Evolutionary conservation across 2,888 invertebrate genomes (phyloP), one percentile per base, ranked within the genome.

Genomic region (Andrena flavipes): DNA sequence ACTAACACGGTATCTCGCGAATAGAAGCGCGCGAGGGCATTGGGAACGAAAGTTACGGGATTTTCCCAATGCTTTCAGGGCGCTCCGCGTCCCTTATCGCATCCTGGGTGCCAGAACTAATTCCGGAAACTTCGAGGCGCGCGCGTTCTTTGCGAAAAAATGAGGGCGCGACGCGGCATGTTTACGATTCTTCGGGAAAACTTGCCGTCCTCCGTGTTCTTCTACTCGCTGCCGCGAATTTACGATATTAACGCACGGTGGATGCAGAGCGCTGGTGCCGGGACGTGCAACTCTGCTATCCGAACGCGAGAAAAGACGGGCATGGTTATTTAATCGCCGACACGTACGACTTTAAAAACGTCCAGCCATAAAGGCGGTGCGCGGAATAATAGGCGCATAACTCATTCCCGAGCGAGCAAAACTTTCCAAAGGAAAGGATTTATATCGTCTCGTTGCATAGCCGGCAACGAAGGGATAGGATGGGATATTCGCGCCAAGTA

Each of bases 81-180:
- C 42, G 68, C 76, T 81, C 3, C 70, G 67, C 71, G 54, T 80
- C 68, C 71, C 74, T 73, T 70, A 63, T 67, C 63, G 69, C 62
- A 68, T 82, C 82, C 68, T n/a, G 74, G 65, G 65, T 74, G 75
- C n/a, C 62, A 59, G 56, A 86, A 82, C 63, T 82, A 87, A 84
- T 86, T 86, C 63, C 7, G 6, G 16, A 64, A 86, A 88, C 67
- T 88, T 81, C 70, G 16, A 35, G 64, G 5, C 59, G 29, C 33
- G 70, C 75, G 26, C 76, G 63, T 60, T n/a, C 64, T 1, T 8
- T 16, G 20, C 6, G 13, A 13, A 8, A 23, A 8, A 8, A 10
- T 10, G 5, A 33, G 48, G 54, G 16, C n/a, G 29, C 10, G 23
- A 20, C 2, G 10, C n/a, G 59, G 51, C 64, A 60, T 72, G 68